Base-by-base conservation (phyloP, 2,888 invertebrate species). In the Papilio demoleus region DNA sequence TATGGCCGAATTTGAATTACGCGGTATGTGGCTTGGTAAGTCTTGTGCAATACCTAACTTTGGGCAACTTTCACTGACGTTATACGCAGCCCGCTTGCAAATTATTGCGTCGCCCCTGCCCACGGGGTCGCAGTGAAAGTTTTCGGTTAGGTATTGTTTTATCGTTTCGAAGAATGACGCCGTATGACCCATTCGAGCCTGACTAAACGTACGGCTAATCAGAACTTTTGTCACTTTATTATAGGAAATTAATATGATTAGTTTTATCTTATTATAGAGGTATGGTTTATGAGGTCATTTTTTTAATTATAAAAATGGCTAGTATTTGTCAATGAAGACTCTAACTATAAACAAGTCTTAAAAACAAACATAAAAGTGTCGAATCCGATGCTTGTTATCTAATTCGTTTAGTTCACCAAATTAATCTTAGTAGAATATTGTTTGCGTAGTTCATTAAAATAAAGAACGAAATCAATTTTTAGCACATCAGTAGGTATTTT, bases 1-100 rank as follows among this genome's bases (percentile, higher is more conserved):
- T 84, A 84, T 85, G 85, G 82, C 88, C 87, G 85, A 91, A 90
- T 88, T 90, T 87, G 82, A 87, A 90, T 91, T 86, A 88, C 89
- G 88, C 86, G 86, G 84, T 76, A 81, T 74, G 83, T 84, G 8
- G 65, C 59, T 17, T 60, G 59, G 14, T 11, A 42, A 81, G 82
- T 83, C 88, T 90, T 92, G 92, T 91, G 92, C 91, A 92, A 92
- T 88, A 88, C 83, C 82, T 82, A 86, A 87, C 84, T 92, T 92
- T 92, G 85, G 90, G 85, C 86, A 87, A 90, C 92, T 92, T 92
- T 92, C 92, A 90, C 92, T 90, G 74, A 73, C 74, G 72, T 82
- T 78, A 78, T 88, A 91, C 90, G 90, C 87, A 86, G 81, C 80
- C 75, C 80, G 92, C 86, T 88, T 92, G 91, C 89, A 90, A 92